Conservation (phyloP, 1,140 invertebrate genomes). For the Melitaea cinxia region DNA sequence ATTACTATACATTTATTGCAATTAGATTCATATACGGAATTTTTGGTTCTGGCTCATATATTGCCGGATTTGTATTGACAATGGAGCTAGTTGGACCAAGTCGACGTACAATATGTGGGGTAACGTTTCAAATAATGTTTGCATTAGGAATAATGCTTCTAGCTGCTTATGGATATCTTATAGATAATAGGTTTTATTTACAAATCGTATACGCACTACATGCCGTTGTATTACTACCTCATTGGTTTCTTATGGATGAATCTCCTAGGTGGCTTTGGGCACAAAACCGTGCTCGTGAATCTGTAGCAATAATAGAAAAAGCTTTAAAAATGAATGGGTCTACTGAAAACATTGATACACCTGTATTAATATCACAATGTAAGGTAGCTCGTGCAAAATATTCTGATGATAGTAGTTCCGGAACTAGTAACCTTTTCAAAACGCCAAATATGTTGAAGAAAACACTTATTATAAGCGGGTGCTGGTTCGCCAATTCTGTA, state of each 20-base stretch:
- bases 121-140: slow-evolving; percentile 90
- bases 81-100: slow-evolving; percentile 93
- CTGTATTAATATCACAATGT: slow-evolving; percentile 83
- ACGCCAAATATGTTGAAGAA: slow-evolving; percentile 89
- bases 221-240: slow-evolving; percentile 86
- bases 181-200: slow-evolving; percentile 88
- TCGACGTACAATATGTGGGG: slow-evolving; percentile 90
- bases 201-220: slow-evolving; percentile 91
- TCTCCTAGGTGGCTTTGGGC: slow-evolving; percentile 92
- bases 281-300: slow-evolving; percentile 86
- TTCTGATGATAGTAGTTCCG: slow-evolving; percentile 76
- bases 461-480: slow-evolving; percentile 90
- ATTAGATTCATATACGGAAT: slow-evolving; percentile 89
- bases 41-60: slow-evolving; percentile 90
- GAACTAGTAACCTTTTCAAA: slow-evolving; percentile 87
- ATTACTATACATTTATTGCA: slow-evolving; percentile 87
- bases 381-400: slow-evolving; percentile 75
- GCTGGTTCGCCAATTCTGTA: slow-evolving; percentile 93
- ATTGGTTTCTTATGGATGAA: slow-evolving; percentile 92
- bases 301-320: slow-evolving; percentile 86
- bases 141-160: slow-evolving; percentile 91
- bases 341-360: slow-evolving; percentile 83
- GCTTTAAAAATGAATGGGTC: slow-evolving; percentile 87
- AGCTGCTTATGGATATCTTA: slow-evolving; percentile 89
- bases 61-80: slow-evolving; percentile 90